phyloP scores from a whole-genome alignment of 2,797 vertebrate species.

The Sebastes trivittatus region DNA sequence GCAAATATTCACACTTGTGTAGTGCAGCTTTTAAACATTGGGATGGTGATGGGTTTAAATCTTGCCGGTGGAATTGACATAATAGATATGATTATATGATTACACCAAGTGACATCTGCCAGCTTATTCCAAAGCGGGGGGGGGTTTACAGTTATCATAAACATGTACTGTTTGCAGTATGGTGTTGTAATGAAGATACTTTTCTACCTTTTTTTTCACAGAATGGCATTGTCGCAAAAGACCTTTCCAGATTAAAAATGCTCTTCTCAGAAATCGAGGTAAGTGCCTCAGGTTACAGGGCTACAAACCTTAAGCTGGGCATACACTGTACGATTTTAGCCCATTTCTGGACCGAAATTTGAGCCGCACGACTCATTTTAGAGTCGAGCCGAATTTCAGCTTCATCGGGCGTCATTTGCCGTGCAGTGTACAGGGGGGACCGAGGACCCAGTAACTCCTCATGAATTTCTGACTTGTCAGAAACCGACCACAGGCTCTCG shows the following conservation, averaged over 20 bases:
- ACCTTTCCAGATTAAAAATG: constrained; percentile 95
- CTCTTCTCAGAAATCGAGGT: constrained; percentile 97
- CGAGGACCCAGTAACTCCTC: no score
- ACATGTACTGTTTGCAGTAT: not conserved
- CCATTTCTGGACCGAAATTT: no score
- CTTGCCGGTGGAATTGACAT: not conserved
- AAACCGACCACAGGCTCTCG: no score
- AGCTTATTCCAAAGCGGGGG: not conserved
- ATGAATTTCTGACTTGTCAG: no score
- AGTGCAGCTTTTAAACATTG: not conserved
- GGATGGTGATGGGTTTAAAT: not conserved
- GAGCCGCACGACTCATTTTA: no score
- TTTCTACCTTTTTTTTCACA: constrained; percentile 54
- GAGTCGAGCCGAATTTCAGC: no score
- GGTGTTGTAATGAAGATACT: not conserved
- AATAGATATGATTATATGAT: not conserved
- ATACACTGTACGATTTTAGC: not conserved
- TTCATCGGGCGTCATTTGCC: no score
- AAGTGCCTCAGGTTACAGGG: constrained; percentile 48
- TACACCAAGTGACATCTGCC: not conserved
- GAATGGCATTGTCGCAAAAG: constrained; percentile 98
- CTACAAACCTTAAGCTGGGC: not conserved
- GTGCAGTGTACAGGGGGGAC: no score
- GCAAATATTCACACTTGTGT: not conserved
- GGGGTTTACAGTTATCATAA: not conserved